Percentiles rank a stretch among this genome's conserved stretches.
These are phyloP conservation scores for Cyphomyrus plagiostoma DNA, from an alignment of 2,113 vertebrate genomes.

Conservation along the genomic window DNA sequence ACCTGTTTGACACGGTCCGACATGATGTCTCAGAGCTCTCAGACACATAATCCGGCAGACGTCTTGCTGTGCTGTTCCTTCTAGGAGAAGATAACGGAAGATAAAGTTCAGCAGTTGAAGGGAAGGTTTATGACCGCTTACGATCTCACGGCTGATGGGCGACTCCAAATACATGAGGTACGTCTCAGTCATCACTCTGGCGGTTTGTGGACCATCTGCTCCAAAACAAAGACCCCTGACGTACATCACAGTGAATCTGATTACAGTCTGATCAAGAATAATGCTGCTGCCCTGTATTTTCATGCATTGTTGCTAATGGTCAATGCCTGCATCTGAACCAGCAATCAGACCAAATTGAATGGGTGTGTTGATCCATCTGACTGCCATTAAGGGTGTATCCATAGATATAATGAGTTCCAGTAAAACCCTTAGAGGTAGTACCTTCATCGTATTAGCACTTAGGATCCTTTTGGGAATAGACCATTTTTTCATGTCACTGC, in stretches of 20 bases:
- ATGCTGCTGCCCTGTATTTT: neutral
- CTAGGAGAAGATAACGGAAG: conserved; percentile 68
- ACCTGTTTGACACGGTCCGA: neutral
- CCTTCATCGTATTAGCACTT: neutral
- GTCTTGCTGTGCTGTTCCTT: neutral
- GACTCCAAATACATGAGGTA: conserved; percentile 85
- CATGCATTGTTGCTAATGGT: neutral
- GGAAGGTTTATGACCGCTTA: conserved; percentile 72
- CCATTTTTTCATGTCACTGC: neutral
- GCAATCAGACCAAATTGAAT: neutral
- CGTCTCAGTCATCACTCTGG: neutral
- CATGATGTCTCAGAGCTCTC: neutral
- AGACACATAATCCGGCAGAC: neutral
- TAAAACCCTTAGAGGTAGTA: neutral
- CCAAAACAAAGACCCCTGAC: too few species aligned
- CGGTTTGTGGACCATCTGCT: too few species aligned
- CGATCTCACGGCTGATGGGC: conserved; percentile 65
- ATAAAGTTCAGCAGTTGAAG: conserved; percentile 70
- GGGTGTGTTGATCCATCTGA: neutral
- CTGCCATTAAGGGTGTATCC: neutral
- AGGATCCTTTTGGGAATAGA: neutral
- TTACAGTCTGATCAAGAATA: neutral
- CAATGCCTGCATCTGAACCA: neutral
- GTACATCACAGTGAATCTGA: neutral
- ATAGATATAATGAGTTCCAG: neutral